Evolutionary conservation across 2,888 invertebrate species (phyloP), one percentile per base, ranked within the genome.

Genomic region (Platypus cylindrus): DNA sequence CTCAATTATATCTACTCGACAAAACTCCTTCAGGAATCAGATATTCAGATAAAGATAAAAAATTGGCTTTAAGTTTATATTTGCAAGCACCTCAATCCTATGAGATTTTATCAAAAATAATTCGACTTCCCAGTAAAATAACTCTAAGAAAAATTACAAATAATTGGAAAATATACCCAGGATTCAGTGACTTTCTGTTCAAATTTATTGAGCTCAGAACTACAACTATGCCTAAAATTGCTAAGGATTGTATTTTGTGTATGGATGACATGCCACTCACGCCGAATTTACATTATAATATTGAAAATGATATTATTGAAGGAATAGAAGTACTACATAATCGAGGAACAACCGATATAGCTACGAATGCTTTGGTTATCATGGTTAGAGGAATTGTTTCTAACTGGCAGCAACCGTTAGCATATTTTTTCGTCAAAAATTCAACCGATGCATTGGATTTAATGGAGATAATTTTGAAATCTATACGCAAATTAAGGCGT

Each of bases 61-160:
- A 44, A 26, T 20, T 20, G 5, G 20, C 20, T 20, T 9, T 20
- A 20, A 20, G 5, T 5, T 20, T 32, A 5, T 32, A 45, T 31
- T 47, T 47, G 31, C 20, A 44, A 13, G 41, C 40, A 3, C 47
- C 45, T 3, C 38, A 41, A 41, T 37, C 39, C 5, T 48, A 48
- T 26, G 38, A 34, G 26, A 32, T 35, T 30, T 17, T 48, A 14
- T 18, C 31, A 7, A 41, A 38, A 26, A 27, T 37, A 5, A 46
- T 39, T 16, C 24, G 34, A 12, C 32, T 47, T 30, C 45, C 44
- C 12, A 33, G 37, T 8, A 41, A 41, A 25, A 14, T 36, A 15
- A 41, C 37, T 20, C 32, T 48, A 18, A 11, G 34, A 7, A 26
- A 41, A 27, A 37, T 43, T 16, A 45, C 41, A 17, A 33, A 28